phyloP scores from a whole-genome alignment of 2,888 invertebrate species.

The Calameuta pallipes region DNA sequence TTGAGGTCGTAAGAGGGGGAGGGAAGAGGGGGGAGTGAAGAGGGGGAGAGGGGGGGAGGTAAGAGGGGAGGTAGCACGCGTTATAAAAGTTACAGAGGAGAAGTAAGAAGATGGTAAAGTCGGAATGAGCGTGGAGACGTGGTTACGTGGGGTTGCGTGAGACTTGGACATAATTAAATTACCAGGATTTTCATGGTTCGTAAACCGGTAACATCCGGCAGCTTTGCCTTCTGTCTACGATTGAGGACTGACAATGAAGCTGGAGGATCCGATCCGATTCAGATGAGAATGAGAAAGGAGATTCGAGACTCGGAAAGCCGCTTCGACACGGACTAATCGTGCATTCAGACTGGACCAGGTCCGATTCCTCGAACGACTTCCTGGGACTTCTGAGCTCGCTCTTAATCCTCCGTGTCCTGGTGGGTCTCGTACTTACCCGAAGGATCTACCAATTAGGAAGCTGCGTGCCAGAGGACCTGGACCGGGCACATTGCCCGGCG shows the following conservation, averaged over 20 bases:
- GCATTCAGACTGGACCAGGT: background rate
- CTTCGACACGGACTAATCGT: background rate
- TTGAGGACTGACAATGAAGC: background rate
- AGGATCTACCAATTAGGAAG: constrained; percentile 12
- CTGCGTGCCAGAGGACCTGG: constrained; percentile 12
- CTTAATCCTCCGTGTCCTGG: background rate
- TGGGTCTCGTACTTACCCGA: background rate
- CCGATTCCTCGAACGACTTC: constrained; percentile 6
- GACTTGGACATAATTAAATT: constrained; percentile 14
- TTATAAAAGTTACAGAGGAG: background rate
- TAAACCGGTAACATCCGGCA: background rate
- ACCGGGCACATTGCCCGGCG: constrained; percentile 48
- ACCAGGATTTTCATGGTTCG: constrained; percentile 17
- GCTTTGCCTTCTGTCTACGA: background rate
- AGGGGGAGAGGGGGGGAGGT: no score
- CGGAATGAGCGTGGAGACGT: background rate
- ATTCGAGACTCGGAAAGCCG: background rate
- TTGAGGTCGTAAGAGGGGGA: background rate
- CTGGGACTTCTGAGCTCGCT: background rate
- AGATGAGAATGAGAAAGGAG: background rate
- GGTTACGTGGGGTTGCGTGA: background rate
- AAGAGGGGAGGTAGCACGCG: background rate
- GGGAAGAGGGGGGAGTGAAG: no score
- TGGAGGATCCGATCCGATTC: background rate
- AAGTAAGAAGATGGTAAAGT: background rate